Conservation (phyloP, 92 coral and sea anemone species). For the Epizoanthus scotinus region DNA sequence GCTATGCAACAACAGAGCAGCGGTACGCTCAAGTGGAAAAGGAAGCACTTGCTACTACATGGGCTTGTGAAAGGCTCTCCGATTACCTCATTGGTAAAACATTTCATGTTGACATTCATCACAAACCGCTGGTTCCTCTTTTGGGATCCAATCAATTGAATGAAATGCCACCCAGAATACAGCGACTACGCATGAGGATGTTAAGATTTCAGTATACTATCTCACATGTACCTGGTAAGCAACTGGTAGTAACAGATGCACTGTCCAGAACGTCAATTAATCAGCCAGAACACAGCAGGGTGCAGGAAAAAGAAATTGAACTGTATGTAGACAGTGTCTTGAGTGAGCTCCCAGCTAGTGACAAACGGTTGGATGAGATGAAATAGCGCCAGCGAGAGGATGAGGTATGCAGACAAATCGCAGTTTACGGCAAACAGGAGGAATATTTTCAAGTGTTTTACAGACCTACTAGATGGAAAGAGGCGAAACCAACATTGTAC, state of each 20-base stretch:
- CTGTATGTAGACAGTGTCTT: slow-evolving; percentile 54
- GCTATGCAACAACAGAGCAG: slow-evolving; percentile 13
- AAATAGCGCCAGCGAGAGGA: slow-evolving; percentile 55
- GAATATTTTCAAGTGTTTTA: too few species aligned
- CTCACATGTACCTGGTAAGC: slow-evolving; percentile 42
- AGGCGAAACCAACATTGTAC: slow-evolving; percentile 48
- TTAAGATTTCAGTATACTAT: slow-evolving; percentile 32
- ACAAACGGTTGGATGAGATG: slow-evolving; percentile 55
- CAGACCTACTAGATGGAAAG: slow-evolving; percentile 16
- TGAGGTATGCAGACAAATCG: slow-evolving; percentile 50
- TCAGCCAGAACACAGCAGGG: too few species aligned
- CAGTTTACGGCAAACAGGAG: slow-evolving; percentile 23
- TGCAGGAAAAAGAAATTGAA: slow-evolving; percentile 59
- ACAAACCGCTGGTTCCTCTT: slow-evolving; percentile 45
- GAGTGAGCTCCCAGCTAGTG: slow-evolving; percentile 54
- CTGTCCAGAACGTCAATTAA: slow-evolving; percentile 34
- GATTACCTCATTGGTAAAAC: slow-evolving; percentile 35
- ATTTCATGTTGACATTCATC: slow-evolving; percentile 26
- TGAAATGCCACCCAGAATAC: slow-evolving; percentile 42
- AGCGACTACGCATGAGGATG: slow-evolving; percentile 32
- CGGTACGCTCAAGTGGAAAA: slow-evolving; percentile 44
- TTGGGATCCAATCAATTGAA: slow-evolving; percentile 41
- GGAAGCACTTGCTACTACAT: slow-evolving; percentile 34
- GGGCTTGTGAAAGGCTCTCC: slow-evolving; percentile 43
- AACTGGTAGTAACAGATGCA: slow-evolving; percentile 39